A percentile compares a stretch with the other conserved stretches of the same genome.
Evolutionary conservation across 2,888 invertebrate genomes (phyloP).

Genomic region (Meganola albula): DNA sequence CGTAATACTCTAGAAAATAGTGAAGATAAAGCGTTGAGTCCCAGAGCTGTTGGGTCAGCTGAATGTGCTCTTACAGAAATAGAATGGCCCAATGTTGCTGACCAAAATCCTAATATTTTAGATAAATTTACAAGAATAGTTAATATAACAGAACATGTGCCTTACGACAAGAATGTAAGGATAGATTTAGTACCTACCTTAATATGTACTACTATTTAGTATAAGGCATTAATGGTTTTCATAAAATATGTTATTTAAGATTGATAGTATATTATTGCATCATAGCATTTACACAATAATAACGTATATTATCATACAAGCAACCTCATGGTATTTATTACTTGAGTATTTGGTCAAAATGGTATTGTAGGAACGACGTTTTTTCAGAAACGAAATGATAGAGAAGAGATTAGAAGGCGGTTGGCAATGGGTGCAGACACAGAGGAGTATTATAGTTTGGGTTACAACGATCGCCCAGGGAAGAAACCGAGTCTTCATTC

Average conservation of each 20-base stretch:
- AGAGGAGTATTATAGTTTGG: constrained; percentile 83
- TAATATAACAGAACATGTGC: constrained; percentile 41
- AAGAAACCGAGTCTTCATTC: constrained; percentile 93
- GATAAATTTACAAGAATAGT: constrained; percentile 71
- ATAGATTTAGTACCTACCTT: too few relatives aligned
- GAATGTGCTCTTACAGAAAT: constrained; percentile 67
- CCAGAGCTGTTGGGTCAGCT: constrained; percentile 70
- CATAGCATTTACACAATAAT: too few relatives aligned
- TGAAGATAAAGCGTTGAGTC: constrained; percentile 68
- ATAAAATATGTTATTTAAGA: too few relatives aligned
- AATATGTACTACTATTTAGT: too few relatives aligned
- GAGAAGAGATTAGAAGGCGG: constrained; percentile 93
- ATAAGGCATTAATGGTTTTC: too few relatives aligned
- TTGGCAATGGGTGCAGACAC: constrained; percentile 90
- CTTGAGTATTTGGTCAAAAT: too few relatives aligned
- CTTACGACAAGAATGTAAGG: constrained; percentile 46
- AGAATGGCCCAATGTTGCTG: constrained; percentile 75
- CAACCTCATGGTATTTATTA: too few relatives aligned
- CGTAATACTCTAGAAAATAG: constrained; percentile 42
- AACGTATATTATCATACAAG: too few relatives aligned
- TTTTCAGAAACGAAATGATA: constrained; percentile 89
- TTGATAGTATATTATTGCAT: too few relatives aligned
- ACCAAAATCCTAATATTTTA: constrained; percentile 65
- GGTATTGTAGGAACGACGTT: too few relatives aligned
- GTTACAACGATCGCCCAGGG: constrained; percentile 81